phyloP scores from a whole-genome alignment of 2,797 vertebrate species.

The Megaceryle alcyon region DNA sequence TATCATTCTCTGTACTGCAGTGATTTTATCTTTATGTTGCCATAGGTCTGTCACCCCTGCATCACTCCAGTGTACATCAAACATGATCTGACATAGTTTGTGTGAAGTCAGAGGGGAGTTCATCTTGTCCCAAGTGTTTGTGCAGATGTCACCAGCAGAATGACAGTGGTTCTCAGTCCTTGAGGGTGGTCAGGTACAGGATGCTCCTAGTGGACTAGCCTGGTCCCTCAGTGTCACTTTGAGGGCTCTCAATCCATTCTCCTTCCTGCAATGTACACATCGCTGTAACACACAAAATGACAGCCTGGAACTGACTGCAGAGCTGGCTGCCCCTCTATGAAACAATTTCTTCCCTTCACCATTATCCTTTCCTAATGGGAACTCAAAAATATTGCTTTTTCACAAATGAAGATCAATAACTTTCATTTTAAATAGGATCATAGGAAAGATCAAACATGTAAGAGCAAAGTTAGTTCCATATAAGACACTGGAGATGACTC shows the following conservation, averaged over 20 bases:
- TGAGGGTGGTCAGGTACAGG: neutral
- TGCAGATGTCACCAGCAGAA: neutral
- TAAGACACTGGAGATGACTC: neutral
- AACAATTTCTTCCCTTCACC: neutral
- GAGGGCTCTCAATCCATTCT: accelerated
- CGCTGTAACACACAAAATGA: neutral
- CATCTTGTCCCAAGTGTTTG: neutral
- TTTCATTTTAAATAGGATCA: neutral
- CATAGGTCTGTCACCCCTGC: neutral
- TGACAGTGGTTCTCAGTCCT: neutral
- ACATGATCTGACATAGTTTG: neutral
- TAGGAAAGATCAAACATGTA: neutral
- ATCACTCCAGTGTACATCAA: neutral
- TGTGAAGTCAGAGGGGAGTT: neutral
- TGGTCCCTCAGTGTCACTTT: neutral
- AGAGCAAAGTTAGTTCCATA: neutral
- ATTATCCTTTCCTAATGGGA: neutral
- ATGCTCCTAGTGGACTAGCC: neutral
- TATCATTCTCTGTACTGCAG: neutral
- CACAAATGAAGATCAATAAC: neutral
- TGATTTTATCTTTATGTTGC: neutral
- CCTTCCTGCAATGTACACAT: neutral
- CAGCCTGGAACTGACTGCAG: neutral
- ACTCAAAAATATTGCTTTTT: neutral
- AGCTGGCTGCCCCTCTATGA: neutral